These are phyloP conservation scores for Boleophthalmus pectinirostris DNA, from an alignment of 2,113 vertebrate genomes.

Conservation along the genomic window DNA sequence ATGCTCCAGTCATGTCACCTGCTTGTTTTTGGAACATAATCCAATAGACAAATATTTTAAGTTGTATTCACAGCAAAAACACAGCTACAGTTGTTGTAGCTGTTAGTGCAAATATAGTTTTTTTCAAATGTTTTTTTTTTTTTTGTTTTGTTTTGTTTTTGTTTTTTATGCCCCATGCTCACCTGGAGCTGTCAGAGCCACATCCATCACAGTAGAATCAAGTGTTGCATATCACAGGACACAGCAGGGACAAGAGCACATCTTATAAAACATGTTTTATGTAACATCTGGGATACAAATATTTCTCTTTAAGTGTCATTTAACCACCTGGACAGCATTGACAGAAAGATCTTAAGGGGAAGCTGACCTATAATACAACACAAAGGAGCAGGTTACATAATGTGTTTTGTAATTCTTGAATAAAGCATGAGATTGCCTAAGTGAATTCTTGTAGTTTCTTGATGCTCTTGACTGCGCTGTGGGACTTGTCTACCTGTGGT, in stretches of 20 bases:
- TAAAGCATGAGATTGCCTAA: conserved; percentile 20
- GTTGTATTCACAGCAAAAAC: neutral
- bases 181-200: neutral
- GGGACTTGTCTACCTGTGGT: conserved; percentile 24
- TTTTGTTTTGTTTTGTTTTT: neutral
- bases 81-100: neutral
- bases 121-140: neutral
- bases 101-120: neutral
- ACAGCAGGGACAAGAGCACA: neutral
- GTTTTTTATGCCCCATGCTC: neutral
- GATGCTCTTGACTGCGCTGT: conserved; percentile 15
- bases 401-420: conserved; percentile 37
- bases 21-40: too few species aligned
- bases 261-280: neutral
- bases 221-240: neutral
- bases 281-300: neutral
- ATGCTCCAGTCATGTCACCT: too few species aligned
- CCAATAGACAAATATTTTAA: neutral
- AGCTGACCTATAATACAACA: neutral
- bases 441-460: conserved; percentile 15
- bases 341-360: neutral
- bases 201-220: neutral
- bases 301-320: neutral
- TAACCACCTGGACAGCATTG: neutral
- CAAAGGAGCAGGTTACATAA: conserved; percentile 31